Conservation (phyloP, 1,140 invertebrate species). For the Chlorops oryzae region DNA sequence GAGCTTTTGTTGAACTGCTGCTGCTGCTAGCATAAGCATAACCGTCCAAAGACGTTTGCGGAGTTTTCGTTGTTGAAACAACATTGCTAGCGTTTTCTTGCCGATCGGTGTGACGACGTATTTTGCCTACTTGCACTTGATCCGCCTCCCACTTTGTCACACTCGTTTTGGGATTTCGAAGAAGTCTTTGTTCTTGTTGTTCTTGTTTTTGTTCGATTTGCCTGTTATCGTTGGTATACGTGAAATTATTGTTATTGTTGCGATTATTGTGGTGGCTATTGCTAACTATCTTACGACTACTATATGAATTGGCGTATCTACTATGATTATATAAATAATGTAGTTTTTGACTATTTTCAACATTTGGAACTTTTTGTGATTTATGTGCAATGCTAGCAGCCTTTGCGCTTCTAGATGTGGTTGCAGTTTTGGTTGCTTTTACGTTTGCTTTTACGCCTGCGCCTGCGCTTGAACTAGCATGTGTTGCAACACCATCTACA, state of each 20-base stretch:
- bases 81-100: too few species aligned
- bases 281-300: background rate
- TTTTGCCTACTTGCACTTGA: background rate
- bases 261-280: constrained; percentile 8
- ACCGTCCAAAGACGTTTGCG: too few species aligned
- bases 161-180: background rate
- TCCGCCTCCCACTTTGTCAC: constrained; percentile 3
- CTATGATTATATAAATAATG: constrained; percentile 34
- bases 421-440: too few species aligned
- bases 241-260: too few species aligned
- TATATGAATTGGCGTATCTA: constrained; percentile 9
- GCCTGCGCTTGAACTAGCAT: too few species aligned
- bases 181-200: background rate
- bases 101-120: too few species aligned
- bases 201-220: constrained; percentile 19
- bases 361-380: constrained; percentile 45
- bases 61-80: too few species aligned
- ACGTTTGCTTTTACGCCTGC: too few species aligned
- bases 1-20: constrained; percentile 11
- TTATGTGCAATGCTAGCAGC: constrained; percentile 6
- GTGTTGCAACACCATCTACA: too few species aligned
- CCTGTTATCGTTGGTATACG: background rate
- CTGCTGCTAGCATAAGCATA: too few species aligned
- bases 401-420: too few species aligned
- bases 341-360: constrained; percentile 46